Percentiles rank a stretch among this genome's conserved stretches.
phyloP scores from a whole-genome alignment of 2,113 vertebrate species.

The Bucco capensis region DNA sequence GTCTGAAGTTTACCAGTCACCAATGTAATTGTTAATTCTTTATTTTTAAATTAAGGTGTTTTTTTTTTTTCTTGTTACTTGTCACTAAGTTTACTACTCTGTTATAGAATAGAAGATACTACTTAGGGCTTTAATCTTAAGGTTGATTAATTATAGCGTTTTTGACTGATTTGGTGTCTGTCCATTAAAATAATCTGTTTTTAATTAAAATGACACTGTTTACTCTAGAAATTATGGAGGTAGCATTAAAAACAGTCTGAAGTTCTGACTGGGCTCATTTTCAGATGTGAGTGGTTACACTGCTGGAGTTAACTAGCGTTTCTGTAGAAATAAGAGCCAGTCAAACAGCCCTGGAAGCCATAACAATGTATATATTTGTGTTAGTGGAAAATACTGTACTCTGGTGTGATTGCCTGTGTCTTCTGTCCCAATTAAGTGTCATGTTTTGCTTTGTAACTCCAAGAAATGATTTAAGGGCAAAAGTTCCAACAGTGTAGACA shows the following conservation, averaged over 20 bases:
- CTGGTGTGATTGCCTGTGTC: background rate
- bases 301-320: background rate
- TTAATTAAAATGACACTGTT: background rate
- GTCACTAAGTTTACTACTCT: background rate
- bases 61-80: background rate
- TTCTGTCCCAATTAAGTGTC: background rate
- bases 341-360: background rate
- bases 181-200: background rate
- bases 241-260: background rate
- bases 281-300: background rate
- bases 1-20: background rate
- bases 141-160: background rate
- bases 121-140: background rate
- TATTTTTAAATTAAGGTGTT: background rate
- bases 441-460: background rate
- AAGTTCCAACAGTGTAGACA: background rate
- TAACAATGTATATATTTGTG: background rate
- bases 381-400: background rate
- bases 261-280: background rate
- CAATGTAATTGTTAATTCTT: background rate
- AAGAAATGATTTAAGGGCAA: background rate
- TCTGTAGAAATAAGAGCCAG: background rate
- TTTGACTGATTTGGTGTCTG: background rate
- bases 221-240: background rate
- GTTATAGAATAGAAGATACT: background rate